A percentile compares a stretch with the other conserved stretches of the same genome.
phyloP scores from a whole-genome alignment of 2,797 vertebrate species.

The Eospalax fontanierii region DNA sequence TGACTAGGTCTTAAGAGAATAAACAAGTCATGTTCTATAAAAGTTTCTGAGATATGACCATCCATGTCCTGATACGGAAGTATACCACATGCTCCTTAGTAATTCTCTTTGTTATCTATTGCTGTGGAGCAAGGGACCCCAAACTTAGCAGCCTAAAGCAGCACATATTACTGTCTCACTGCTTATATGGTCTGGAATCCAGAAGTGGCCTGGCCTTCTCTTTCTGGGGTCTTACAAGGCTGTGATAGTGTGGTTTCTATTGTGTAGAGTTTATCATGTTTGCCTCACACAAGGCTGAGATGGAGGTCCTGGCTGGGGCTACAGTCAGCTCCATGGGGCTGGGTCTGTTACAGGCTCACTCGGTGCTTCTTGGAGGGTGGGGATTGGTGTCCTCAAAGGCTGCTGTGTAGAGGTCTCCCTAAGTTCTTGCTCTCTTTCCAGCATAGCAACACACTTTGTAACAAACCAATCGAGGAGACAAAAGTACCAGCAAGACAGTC shows the following conservation, averaged over 20 bases:
- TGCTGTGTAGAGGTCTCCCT: not conserved
- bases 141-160: not conserved
- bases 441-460: not conserved
- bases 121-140: not conserved
- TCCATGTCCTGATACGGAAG: not conserved
- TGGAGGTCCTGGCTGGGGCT: not conserved
- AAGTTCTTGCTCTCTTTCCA: not conserved
- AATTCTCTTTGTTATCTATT: not conserved
- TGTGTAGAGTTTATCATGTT: too few species aligned
- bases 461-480: not conserved
- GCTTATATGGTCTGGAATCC: not conserved
- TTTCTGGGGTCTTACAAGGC: not conserved
- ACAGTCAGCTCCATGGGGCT: not conserved
- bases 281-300: not conserved
- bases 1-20: constrained; percentile 10
- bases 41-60: not conserved
- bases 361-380: not conserved
- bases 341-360: not conserved
- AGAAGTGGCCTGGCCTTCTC: not conserved
- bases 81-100: not conserved
- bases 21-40: not conserved
- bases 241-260: not conserved
- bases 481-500: accelerated
- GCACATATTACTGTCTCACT: not conserved
- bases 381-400: accelerated